Evolutionary conservation across 2,797 vertebrate genomes (phyloP), one percentile per base, ranked within the genome.

Genomic region (Hemitrygon akajei): DNA sequence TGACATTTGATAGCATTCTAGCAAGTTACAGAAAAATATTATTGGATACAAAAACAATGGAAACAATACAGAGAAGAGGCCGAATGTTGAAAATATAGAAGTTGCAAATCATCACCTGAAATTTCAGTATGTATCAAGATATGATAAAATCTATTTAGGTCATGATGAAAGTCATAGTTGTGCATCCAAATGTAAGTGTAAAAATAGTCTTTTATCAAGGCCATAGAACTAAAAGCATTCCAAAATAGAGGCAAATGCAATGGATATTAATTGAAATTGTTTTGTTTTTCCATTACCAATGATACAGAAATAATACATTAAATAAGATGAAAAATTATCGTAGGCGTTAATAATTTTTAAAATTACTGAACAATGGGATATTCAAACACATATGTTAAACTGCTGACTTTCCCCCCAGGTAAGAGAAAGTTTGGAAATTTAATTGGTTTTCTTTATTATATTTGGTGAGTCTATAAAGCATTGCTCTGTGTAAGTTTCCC

Each of bases 221-320:
- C 63, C 7, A 14, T 37, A 40, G 14, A 56, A 56, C 40, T 25
- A 93, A 75, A 92, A 75, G 91, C 91, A 56, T 92, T 75, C 69
- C n/a, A 16, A 60, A 14, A 63, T 5, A 63, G 58, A n/a, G 25
- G 73, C 91, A 92, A 75, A 76, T 76, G 56, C 71, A 93, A 58
- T n/a, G 27, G 71, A 58, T 75, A 93, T 76, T 93, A 69, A 92
- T 92, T 75, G 40, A 7, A 91, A 91, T 73, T 91, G 37, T n/a
- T 73, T 71, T 75, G 69, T 25, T 93, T 47, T 93, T 76, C 37
- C 20, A 11, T 75, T n/a, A 93, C 47, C 58, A 56, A 56, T 56
- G 22, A 76, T 14, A 20, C 91, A 92, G 25, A 14, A 92, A 47
- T 75, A 56, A 7, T 56, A 75, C 37, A 75, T 40, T 1, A 84